Conservation (phyloP, 2,113 vertebrate species). For the Amazona vittata region DNA sequence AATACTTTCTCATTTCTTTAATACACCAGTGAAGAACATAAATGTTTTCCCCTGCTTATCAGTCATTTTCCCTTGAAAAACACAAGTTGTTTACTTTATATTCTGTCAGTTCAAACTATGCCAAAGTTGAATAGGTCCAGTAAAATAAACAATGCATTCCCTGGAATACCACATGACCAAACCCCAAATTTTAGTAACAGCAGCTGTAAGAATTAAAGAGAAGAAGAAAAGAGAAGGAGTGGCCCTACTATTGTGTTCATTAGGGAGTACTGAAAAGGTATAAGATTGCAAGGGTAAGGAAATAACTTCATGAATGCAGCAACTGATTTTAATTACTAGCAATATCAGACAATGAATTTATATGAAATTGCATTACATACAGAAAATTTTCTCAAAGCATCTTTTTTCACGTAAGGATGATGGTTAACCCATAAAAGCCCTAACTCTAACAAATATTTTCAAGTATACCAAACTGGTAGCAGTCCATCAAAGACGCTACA, state of each 20-base stretch:
- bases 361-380: background rate
- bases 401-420: background rate
- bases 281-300: background rate
- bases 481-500: background rate
- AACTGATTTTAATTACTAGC: background rate
- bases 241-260: background rate
- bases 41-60: background rate
- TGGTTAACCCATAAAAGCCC: background rate
- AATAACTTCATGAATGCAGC: background rate
- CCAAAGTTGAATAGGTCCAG: background rate
- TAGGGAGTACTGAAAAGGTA: background rate
- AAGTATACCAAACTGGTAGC: background rate
- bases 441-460: background rate
- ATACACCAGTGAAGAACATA: background rate
- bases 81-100: background rate
- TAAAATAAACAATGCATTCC: slow-evolving; percentile 20
- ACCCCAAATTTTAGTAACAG: background rate
- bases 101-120: background rate
- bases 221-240: background rate
- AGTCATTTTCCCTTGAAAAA: background rate
- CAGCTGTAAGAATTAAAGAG: background rate
- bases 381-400: background rate
- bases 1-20: background rate
- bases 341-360: background rate
- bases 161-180: background rate